Percentiles rank a stretch among this genome's conserved stretches.
Evolutionary conservation across 2,888 invertebrate species (phyloP).

Genomic region (Tetheella fluctuosa): DNA sequence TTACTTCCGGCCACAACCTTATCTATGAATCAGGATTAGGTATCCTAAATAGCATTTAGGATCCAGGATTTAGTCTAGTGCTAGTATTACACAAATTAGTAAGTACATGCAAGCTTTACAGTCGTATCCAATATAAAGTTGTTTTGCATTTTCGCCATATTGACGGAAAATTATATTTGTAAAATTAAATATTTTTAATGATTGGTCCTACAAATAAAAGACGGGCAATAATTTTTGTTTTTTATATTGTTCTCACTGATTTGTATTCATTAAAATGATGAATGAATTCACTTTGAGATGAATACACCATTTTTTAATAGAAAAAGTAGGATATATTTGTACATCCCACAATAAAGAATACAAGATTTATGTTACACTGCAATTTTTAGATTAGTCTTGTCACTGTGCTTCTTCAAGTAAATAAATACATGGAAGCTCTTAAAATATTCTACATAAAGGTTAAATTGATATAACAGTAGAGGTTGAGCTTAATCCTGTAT

Average conservation of each 20-base stretch:
- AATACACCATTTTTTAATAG: neutral
- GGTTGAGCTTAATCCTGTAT: slow-evolving; percentile 27
- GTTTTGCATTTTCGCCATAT: no score
- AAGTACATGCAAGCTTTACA: no score
- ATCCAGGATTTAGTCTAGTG: no score
- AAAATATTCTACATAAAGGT: neutral
- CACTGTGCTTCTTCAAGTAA: neutral
- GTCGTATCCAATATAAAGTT: no score
- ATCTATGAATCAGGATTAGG: neutral
- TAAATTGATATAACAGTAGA: slow-evolving; percentile 22
- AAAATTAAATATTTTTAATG: no score
- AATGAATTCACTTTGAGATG: no score
- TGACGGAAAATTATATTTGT: no score
- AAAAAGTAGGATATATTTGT: neutral
- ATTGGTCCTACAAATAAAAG: no score
- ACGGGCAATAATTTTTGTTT: no score
- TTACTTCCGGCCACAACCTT: neutral
- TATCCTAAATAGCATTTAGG: neutral
- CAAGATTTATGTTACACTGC: neutral
- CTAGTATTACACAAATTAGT: no score
- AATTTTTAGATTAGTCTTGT: neutral
- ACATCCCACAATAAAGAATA: neutral
- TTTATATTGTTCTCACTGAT: no score
- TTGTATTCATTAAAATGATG: no score
- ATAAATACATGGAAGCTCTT: neutral